Conservation (phyloP, 2,797 vertebrate species). For the Zenarchopterus dispar region DNA sequence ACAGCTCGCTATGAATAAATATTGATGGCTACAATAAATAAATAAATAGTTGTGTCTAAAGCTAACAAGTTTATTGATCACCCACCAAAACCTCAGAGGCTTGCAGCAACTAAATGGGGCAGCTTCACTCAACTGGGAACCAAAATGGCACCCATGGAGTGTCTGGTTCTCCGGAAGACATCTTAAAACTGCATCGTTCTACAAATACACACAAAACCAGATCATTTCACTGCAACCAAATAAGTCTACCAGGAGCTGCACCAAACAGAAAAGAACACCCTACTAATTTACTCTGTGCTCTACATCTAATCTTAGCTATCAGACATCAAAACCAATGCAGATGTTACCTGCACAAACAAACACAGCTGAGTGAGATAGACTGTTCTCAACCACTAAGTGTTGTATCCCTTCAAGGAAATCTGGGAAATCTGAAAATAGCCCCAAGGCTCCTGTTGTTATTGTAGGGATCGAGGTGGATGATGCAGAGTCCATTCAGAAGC, state of each 20-base stretch:
- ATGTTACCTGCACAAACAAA: conserved; percentile 76
- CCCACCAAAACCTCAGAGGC: too few relatives aligned
- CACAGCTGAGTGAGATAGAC: conserved; percentile 66
- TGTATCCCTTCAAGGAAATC: conserved; percentile 76
- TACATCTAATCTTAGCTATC: conserved; percentile 65
- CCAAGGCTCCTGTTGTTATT: conserved; percentile 79
- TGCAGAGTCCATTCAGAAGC: conserved; percentile 78
- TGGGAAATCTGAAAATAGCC: conserved; percentile 85
- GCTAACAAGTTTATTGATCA: too few relatives aligned
- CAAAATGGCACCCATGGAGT: too few relatives aligned
- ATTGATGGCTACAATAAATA: too few relatives aligned
- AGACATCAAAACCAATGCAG: conserved; percentile 48
- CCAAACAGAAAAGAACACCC: conserved; percentile 21
- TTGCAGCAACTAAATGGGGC: too few relatives aligned
- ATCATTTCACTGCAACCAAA: too few relatives aligned
- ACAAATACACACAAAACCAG: too few relatives aligned
- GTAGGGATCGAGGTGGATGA: conserved; percentile 82
- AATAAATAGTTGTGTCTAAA: too few relatives aligned
- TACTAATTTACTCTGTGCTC: conserved; percentile 50
- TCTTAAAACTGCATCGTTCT: too few relatives aligned
- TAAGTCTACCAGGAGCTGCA: conserved; percentile 14
- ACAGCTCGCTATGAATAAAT: too few relatives aligned
- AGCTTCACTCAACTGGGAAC: too few relatives aligned
- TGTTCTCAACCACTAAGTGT: conserved; percentile 76
- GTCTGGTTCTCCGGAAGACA: too few relatives aligned